Conservation (phyloP, 2,113 vertebrate genomes). For the Puffinus mauretanicus region DNA sequence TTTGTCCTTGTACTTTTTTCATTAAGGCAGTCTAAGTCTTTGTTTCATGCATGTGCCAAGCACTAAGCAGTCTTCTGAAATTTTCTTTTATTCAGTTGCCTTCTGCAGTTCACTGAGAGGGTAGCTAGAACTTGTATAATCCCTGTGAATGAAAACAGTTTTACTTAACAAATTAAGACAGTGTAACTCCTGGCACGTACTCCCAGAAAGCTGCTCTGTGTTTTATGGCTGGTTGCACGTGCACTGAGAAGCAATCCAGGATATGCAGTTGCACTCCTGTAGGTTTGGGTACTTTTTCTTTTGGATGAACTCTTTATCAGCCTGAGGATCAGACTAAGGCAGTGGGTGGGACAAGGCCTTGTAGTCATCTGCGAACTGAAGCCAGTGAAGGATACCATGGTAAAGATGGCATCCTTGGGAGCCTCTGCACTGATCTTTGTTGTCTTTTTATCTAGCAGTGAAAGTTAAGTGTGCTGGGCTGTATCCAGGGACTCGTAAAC, state of each 20-base stretch:
- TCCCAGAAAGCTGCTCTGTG: background rate
- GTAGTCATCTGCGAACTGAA: background rate
- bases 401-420: background rate
- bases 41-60: background rate
- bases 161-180: background rate
- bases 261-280: background rate
- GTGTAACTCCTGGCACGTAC: fast-evolving
- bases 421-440: background rate
- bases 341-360: background rate
- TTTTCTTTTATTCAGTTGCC: background rate
- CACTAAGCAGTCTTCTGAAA: background rate
- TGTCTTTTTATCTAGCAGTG: background rate
- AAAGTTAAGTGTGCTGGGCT: background rate
- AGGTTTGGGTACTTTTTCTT: background rate
- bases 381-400: background rate
- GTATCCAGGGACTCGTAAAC: background rate
- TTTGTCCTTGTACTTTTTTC: background rate
- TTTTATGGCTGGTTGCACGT: background rate
- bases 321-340: background rate
- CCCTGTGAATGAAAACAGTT: background rate
- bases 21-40: background rate
- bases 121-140: background rate
- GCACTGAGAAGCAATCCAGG: background rate
- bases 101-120: background rate
- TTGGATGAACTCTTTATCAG: background rate